Base-by-base conservation (phyloP, 2,797 vertebrate genomes). In the Falco concolor region DNA sequence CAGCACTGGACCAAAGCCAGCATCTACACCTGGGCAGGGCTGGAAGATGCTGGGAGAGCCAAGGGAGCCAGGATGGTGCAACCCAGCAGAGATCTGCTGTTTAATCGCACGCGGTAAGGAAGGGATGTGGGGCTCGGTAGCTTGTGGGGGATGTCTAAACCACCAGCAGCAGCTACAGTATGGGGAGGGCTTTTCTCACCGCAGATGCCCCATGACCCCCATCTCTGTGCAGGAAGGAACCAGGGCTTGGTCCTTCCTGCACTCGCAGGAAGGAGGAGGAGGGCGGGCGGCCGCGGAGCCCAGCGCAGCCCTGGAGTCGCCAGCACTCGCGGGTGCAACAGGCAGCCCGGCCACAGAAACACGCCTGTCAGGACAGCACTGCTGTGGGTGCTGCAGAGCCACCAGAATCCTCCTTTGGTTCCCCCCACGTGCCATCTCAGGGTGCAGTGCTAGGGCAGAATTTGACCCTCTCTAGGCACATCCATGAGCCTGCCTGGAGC, bases 291-390 rank as follows among this genome's bases (percentile, higher is more conserved):
- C 8, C 15, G 10, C 1, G 1, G 34, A 2, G 2, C 11, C 10
- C 23, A 47, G 42, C 0, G 1, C 23, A 49, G 45, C 67, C 15
- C 69, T 56, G 47, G 9, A 13, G 4, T 50, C 44, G 16, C 19
- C 57, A 28, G 0, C 0, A 0, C 69, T 44, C 1, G 0, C 1
- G 53, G 32, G 60, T 24, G 60, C 56, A 34, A 23, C 28, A 6
- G 59, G 59, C n/a, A 67, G 65, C 64, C n/a, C 32, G 2, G 1
- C 25, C 15, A 17, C 0, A 14, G 69, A 16, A 47, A 30, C 10
- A 1, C 0, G 10, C 5, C 10, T 38, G 56, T 60, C 0, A 5
- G 61, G 36, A 9, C 53, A 11, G 44, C 45, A 25, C 30, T 5
- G 49, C 63, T 8, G 19, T 3, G 2, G 50, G 15, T 34, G 53